phyloP scores from a whole-genome alignment of 2,113 vertebrate genomes.

The Podiceps cristatus region DNA sequence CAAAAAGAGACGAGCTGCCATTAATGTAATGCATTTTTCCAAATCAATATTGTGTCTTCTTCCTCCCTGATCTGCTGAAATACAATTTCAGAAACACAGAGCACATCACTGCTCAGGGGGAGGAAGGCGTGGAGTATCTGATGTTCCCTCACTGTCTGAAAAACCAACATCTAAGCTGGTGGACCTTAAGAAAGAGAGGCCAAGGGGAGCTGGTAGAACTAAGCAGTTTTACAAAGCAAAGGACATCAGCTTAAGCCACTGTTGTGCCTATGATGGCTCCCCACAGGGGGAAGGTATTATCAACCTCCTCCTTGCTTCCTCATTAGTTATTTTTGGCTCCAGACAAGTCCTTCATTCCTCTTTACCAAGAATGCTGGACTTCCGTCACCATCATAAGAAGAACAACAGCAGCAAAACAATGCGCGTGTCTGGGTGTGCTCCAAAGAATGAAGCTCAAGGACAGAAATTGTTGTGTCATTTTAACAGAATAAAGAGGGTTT shows the following conservation, averaged over 20 bases:
- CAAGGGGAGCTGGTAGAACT: neutral
- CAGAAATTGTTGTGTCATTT: neutral
- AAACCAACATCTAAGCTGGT: neutral
- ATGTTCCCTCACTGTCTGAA: neutral
- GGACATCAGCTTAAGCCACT: neutral
- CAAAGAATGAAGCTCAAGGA: neutral
- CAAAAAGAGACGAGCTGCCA: slow-evolving; percentile 19
- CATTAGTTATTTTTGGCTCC: slow-evolving; percentile 34
- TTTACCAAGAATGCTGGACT: slow-evolving; percentile 3
- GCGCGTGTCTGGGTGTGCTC: neutral
- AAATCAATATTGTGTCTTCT: slow-evolving; percentile 46
- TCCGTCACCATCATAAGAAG: neutral
- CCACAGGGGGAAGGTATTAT: neutral
- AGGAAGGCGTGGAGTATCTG: neutral
- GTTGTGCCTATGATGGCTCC: neutral
- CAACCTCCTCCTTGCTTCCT: slow-evolving; percentile 38
- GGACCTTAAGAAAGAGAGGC: neutral
- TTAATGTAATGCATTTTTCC: slow-evolving; percentile 55
- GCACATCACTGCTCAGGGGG: neutral
- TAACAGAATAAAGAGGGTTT: neutral
- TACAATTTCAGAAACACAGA: slow-evolving; percentile 13
- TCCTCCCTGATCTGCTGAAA: slow-evolving; percentile 28
- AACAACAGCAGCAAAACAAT: neutral
- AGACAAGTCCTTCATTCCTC: neutral
- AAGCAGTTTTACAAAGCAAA: neutral